Percentiles rank a stretch among this genome's conserved stretches.
Conservation (phyloP, 2,888 invertebrate species). For the Habroteleia sp. region DNA sequence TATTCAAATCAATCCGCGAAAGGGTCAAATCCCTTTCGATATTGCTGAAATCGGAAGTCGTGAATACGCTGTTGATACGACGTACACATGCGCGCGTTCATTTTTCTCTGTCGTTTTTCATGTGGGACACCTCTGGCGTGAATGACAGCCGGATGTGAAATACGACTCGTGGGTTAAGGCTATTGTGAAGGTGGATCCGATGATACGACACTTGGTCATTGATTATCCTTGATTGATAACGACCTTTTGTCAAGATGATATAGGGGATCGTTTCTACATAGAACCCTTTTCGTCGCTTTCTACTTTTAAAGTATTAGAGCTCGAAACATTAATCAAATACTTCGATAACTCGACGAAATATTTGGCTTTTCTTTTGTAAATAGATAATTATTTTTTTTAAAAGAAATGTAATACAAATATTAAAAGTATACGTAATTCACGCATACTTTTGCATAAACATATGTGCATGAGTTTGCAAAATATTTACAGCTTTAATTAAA, state of each 20-base stretch:
- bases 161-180: slow-evolving; percentile 17
- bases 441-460: too few relatives aligned
- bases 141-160: slow-evolving; percentile 55
- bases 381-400: too few relatives aligned
- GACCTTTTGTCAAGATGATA: slow-evolving; percentile 8
- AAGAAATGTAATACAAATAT: too few relatives aligned
- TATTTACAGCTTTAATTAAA: too few relatives aligned
- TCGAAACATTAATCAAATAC: background rate
- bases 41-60: slow-evolving; percentile 30
- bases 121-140: slow-evolving; percentile 26
- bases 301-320: background rate
- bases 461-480: too few relatives aligned
- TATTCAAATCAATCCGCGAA: slow-evolving; percentile 47
- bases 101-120: slow-evolving; percentile 30
- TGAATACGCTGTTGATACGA: slow-evolving; percentile 15
- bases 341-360: background rate
- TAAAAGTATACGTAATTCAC: too few relatives aligned
- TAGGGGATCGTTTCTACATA: background rate
- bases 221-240: slow-evolving; percentile 48
- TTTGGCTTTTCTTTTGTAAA: too few relatives aligned
- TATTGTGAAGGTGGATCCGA: slow-evolving; percentile 39
- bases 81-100: slow-evolving; percentile 8
- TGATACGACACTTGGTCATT: slow-evolving; percentile 30
- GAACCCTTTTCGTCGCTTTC: slow-evolving; percentile 2
- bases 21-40: slow-evolving; percentile 49